Base-by-base conservation (phyloP, 2,888 invertebrate species). In the Nomada fabriciana region DNA sequence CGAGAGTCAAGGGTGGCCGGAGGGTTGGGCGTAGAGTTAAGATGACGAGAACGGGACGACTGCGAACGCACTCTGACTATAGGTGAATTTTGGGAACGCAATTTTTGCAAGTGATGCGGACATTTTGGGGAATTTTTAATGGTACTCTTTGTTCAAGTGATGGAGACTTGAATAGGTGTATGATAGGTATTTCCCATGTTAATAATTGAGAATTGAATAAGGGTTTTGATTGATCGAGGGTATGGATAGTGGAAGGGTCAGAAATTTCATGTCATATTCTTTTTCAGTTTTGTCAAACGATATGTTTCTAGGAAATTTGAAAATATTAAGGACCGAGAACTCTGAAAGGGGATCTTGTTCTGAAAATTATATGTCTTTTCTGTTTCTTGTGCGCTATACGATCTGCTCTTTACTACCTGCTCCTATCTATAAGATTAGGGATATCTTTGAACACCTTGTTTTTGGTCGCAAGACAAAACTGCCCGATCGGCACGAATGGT, bases 1-100 rank as follows among this genome's bases (percentile, higher is more conserved):
- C 78, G 47, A 13, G 47, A 13, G 11, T 47, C 47, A 15, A 47
- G 47, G 63, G 68, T 63, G 52, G 55, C 36, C 52, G 47, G 0
- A 13, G 42, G 42, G 25, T 11, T 47, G 25, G 47, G 65, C 10
- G n/a, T 29, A 25, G 50, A 25, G 23, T 0, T 0, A 15, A 13
- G 13, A 5, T 23, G 18, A 23, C 5, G 50, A 11, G 13, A 47
- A 43, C 18, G 18, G 25, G 43, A 1, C 25, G 9, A 25, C 43
- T 10, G n/a, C 9, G n/a, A n/a, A 55, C 23, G 9, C 36, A 7
- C 7, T 36, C 36, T 5, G 36, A 36, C 36, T 36, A 0, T 0
- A 36, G 36, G 36, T 20, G 29, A 29, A 9, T 7, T 59, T 29
- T 15, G 13, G 59, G 29, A 1, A 25, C 18, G 15, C 13, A 3